phyloP scores from a whole-genome alignment of 2,888 invertebrate genomes.

The Noctua pronuba region DNA sequence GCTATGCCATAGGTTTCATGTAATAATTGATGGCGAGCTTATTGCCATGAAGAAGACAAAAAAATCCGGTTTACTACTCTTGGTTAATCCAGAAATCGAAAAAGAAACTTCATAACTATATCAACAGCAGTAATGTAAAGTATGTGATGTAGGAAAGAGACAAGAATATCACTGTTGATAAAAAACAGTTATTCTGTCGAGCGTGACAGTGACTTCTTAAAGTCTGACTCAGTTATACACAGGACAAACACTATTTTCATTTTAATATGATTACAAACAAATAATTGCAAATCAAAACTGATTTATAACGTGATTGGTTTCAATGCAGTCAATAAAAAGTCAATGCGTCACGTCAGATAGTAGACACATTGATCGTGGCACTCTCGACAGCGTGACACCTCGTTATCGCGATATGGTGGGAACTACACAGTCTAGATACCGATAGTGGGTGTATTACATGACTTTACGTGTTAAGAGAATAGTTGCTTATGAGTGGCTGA shows the following conservation, averaged over 20 bases:
- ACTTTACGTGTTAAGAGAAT: conserved; percentile 12
- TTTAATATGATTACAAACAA: background rate
- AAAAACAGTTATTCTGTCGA: background rate
- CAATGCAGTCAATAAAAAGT: conserved; percentile 45
- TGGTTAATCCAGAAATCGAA: background rate
- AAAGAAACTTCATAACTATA: background rate
- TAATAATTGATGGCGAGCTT: background rate
- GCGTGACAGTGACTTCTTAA: background rate
- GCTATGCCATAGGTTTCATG: background rate
- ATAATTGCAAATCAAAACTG: background rate
- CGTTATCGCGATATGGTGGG: conserved; percentile 40
- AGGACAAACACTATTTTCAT: background rate
- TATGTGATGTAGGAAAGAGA: background rate
- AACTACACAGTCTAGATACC: conserved; percentile 8
- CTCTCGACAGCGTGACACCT: conserved; percentile 46
- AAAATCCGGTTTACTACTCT: background rate
- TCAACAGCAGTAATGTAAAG: background rate
- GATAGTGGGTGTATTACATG: conserved; percentile 12
- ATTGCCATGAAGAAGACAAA: background rate
- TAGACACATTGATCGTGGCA: conserved; percentile 25
- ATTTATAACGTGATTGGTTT: conserved; percentile 3
- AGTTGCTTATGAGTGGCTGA: background rate
- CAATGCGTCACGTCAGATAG: conserved; percentile 35
- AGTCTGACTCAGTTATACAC: background rate
- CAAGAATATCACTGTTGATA: background rate